Evolutionary conservation across 2,888 invertebrate species (phyloP).

Genomic region (Caenorhabditis sp.): DNA sequence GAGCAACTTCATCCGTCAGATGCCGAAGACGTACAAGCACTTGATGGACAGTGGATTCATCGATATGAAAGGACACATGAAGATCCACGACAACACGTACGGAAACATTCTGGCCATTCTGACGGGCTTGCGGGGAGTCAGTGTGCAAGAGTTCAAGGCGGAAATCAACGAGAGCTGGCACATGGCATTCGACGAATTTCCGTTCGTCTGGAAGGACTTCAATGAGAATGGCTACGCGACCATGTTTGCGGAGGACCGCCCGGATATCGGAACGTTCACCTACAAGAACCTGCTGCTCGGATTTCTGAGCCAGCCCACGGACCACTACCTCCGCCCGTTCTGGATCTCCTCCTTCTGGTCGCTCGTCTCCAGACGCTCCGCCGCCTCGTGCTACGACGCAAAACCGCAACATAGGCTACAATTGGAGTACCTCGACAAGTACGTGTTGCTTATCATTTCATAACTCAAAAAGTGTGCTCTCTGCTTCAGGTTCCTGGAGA

Average conservation of each 20-base stretch:
- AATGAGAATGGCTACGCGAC: constrained; percentile 77
- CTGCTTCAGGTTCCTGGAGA: constrained; percentile 57
- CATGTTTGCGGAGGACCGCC: constrained; percentile 80
- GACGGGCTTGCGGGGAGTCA: constrained; percentile 70
- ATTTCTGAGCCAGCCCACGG: constrained; percentile 78
- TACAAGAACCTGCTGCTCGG: constrained; percentile 74
- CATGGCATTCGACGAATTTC: constrained; percentile 67
- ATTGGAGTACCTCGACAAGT: constrained; percentile 65
- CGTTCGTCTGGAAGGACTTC: constrained; percentile 67
- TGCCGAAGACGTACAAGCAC: constrained; percentile 63
- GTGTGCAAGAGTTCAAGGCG: constrained; percentile 62
- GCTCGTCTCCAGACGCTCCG: constrained; percentile 59
- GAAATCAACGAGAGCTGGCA: constrained; percentile 69
- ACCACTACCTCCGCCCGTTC: constrained; percentile 79
- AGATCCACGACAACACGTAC: constrained; percentile 80
- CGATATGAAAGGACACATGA: constrained; percentile 76
- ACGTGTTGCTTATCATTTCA: constrained; percentile 10
- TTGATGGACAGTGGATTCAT: constrained; percentile 68
- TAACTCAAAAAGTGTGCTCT: constrained; percentile 3
- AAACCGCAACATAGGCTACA: constrained; percentile 61
- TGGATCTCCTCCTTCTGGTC: constrained; percentile 70
- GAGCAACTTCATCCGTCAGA: constrained; percentile 79
- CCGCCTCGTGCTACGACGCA: constrained; percentile 66
- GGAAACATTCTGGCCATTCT: constrained; percentile 79
- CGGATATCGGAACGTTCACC: constrained; percentile 80